Conservation (phyloP, 2,113 vertebrate genomes). For the Bufo gargarizans region DNA sequence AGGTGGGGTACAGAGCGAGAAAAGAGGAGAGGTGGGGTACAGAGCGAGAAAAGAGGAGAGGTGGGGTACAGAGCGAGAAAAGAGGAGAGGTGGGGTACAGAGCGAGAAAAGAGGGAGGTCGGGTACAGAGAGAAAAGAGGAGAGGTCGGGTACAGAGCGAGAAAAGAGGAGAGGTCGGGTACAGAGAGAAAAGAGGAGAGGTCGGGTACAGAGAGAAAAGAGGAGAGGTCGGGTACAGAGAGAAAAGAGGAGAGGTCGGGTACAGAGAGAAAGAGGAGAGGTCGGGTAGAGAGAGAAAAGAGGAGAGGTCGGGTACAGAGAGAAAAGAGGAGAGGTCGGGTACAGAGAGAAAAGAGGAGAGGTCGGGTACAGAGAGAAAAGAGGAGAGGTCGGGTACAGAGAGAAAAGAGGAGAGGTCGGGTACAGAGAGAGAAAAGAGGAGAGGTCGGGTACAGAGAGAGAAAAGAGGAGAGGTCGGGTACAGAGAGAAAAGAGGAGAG, state of each 20-base stretch:
- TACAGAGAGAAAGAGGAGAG: no score
- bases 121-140: not conserved
- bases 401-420: not conserved
- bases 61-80: not conserved
- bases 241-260: no score
- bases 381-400: no score
- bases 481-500: no score
- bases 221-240: not conserved
- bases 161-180: not conserved
- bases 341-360: not conserved
- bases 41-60: not conserved
- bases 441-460: not conserved
- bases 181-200: no score
- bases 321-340: not conserved
- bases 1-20: no score
- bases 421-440: not conserved
- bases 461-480: no score
- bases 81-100: not conserved
- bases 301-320: no score
- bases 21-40: no score
- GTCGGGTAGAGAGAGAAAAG: no score
- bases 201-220: not conserved
- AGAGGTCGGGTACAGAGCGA: not conserved
- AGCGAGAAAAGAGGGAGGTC: not conserved
- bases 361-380: no score